These are phyloP conservation scores for Caretta caretta DNA, from an alignment of 2,113 vertebrate species.

Conservation along the genomic window DNA sequence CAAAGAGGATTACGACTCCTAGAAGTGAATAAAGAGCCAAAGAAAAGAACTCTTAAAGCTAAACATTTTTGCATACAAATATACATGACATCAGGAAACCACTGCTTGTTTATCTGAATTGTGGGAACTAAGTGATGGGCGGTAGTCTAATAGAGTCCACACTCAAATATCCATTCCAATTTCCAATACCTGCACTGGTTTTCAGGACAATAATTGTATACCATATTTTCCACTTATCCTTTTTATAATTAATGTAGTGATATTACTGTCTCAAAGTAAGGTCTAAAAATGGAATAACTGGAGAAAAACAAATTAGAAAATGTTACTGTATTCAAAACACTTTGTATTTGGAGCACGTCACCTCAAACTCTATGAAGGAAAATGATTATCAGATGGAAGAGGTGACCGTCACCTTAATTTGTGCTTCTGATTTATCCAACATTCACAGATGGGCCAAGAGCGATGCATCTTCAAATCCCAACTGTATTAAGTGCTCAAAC, in stretches of 20 bases:
- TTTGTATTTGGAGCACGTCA: background rate
- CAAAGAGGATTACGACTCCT: background rate
- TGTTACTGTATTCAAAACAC: background rate
- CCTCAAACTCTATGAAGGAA: background rate
- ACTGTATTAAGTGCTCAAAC: accelerated
- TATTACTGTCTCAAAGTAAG: background rate
- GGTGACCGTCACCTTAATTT: background rate
- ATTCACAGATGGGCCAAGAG: background rate
- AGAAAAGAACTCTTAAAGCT: background rate
- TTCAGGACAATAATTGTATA: background rate
- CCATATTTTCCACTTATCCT: background rate
- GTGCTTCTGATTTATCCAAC: background rate
- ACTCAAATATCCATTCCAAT: background rate
- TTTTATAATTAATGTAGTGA: background rate
- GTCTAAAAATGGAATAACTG: background rate
- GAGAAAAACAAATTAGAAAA: background rate
- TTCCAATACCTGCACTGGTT: background rate
- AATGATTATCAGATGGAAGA: background rate
- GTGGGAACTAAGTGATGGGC: background rate
- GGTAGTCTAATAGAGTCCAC: background rate
- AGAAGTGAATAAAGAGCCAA: background rate
- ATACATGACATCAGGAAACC: background rate
- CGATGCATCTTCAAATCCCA: background rate
- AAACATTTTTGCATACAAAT: background rate
- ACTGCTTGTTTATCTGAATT: background rate